phyloP scores from a whole-genome alignment of 2,888 invertebrate species.

The Lasioglossum oenotherae region DNA sequence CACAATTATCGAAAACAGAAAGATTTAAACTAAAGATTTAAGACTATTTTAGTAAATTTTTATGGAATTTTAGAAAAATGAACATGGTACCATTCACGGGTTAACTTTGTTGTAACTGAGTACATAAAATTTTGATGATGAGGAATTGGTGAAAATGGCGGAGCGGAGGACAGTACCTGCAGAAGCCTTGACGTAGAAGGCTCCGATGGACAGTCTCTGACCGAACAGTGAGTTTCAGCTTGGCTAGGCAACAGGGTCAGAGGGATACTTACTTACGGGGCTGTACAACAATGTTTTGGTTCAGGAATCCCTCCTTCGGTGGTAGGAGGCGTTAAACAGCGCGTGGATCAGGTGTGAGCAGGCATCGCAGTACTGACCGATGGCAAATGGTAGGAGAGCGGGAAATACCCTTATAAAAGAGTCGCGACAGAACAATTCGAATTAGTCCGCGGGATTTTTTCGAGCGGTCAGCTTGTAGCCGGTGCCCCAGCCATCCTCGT shows the following conservation, averaged over 20 bases:
- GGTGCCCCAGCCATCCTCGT: not conserved
- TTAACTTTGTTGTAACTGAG: too few relatives aligned
- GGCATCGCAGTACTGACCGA: conserved; percentile 44
- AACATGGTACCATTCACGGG: too few relatives aligned
- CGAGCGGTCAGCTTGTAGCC: conserved; percentile 21
- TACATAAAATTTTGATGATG: not conserved
- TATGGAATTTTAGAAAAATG: too few relatives aligned
- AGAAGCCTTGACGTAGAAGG: not conserved
- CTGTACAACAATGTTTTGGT: conserved; percentile 82
- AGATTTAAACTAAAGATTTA: not conserved
- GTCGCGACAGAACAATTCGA: conserved; percentile 43
- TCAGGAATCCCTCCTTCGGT: conserved; percentile 72
- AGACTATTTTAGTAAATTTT: too few relatives aligned
- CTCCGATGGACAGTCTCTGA: conserved; percentile 36
- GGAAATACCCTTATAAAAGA: conserved; percentile 75
- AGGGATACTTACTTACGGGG: conserved; percentile 80
- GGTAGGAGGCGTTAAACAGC: conserved; percentile 82
- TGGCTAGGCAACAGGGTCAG: conserved; percentile 83
- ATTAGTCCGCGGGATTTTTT: conserved; percentile 61
- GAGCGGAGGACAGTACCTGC: not conserved
- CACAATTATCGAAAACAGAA: too few relatives aligned
- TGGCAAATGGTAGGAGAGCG: conserved; percentile 65
- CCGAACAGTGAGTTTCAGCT: conserved; percentile 73
- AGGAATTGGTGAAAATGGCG: not conserved
- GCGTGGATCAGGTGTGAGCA: conserved; percentile 77